Evolutionary conservation across 1,140 invertebrate genomes (phyloP).

Genomic region (Helicoverpa armigera): DNA sequence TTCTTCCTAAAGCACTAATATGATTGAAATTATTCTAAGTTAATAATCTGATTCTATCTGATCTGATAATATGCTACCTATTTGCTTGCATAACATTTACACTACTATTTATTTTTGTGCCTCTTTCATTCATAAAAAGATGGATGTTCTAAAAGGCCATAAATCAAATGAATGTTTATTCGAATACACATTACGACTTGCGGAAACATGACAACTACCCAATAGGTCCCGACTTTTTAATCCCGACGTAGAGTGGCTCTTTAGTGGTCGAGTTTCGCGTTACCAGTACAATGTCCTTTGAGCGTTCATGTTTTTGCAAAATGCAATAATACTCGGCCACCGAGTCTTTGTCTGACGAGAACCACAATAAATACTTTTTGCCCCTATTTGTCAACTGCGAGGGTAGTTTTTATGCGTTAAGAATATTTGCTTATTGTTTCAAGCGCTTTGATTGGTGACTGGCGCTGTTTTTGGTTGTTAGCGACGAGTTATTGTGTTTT

Average conservation of each 20-base stretch:
- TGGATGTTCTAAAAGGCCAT: too few species aligned
- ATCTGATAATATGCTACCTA: too few species aligned
- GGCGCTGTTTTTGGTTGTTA: slow-evolving; percentile 15
- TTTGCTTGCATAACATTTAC: too few species aligned
- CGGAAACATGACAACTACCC: neutral
- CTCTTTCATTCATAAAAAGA: too few species aligned
- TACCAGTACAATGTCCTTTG: slow-evolving; percentile 27
- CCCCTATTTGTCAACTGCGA: slow-evolving; percentile 50
- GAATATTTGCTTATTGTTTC: slow-evolving; percentile 48
- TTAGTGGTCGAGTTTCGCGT: slow-evolving; percentile 8
- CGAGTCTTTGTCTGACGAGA: slow-evolving; percentile 47
- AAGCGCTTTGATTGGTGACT: slow-evolving; percentile 30
- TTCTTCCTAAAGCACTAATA: too few species aligned
- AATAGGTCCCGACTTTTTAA: slow-evolving; percentile 22
- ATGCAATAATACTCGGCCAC: slow-evolving; percentile 55
- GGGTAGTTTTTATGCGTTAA: slow-evolving; percentile 45
- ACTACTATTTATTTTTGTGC: too few species aligned
- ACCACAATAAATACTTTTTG: slow-evolving; percentile 52
- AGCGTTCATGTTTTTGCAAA: slow-evolving; percentile 47
- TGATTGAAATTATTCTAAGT: too few species aligned
- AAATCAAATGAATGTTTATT: neutral
- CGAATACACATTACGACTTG: neutral
- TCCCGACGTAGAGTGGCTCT: slow-evolving; percentile 5
- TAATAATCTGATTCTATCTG: neutral
- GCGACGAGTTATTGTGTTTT: slow-evolving; percentile 10